A percentile compares a stretch with the other conserved stretches of the same genome.
These are phyloP conservation scores for Adelognathus sp. DNA, from an alignment of 2,888 invertebrate species.

Conservation along the genomic window DNA sequence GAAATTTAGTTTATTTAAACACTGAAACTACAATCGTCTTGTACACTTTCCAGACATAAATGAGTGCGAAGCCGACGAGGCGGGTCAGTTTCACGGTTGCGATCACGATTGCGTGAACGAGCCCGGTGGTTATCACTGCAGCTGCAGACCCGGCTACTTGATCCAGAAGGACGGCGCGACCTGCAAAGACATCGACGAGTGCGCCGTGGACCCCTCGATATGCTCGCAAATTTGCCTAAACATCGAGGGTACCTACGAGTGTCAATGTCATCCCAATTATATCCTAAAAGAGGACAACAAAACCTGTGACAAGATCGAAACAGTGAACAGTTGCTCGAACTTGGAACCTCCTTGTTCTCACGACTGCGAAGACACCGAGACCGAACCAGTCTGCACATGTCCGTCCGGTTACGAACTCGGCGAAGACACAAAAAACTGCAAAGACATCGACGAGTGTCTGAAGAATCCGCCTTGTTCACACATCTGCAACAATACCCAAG, in stretches of 20 bases:
- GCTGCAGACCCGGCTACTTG: slow-evolving; percentile 77
- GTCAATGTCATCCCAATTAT: slow-evolving; percentile 82
- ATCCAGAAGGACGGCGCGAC: slow-evolving; percentile 74
- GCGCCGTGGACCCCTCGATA: slow-evolving; percentile 60
- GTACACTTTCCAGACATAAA: slow-evolving; percentile 81
- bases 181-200: slow-evolving; percentile 78
- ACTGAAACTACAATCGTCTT: background rate
- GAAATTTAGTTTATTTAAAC: no score
- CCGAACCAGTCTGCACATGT: slow-evolving; percentile 82
- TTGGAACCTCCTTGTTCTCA: slow-evolving; percentile 67
- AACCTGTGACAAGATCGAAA: slow-evolving; percentile 70
- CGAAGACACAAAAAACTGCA: slow-evolving; percentile 76
- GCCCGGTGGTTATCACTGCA: slow-evolving; percentile 78
- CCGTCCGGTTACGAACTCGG: slow-evolving; percentile 82
- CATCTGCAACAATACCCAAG: slow-evolving; percentile 82
- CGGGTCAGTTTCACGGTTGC: slow-evolving; percentile 82
- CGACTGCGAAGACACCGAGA: slow-evolving; percentile 73
- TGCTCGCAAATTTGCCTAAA: slow-evolving; percentile 75
- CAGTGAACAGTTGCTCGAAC: slow-evolving; percentile 64
- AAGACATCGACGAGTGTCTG: slow-evolving; percentile 78
- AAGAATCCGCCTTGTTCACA: slow-evolving; percentile 81
- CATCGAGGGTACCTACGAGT: slow-evolving; percentile 75
- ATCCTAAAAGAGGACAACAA: slow-evolving; percentile 66
- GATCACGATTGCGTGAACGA: slow-evolving; percentile 82
- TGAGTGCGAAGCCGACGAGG: slow-evolving; percentile 82